phyloP scores from a whole-genome alignment of 2,797 vertebrate species.

The Eleutherodactylus coqui region DNA sequence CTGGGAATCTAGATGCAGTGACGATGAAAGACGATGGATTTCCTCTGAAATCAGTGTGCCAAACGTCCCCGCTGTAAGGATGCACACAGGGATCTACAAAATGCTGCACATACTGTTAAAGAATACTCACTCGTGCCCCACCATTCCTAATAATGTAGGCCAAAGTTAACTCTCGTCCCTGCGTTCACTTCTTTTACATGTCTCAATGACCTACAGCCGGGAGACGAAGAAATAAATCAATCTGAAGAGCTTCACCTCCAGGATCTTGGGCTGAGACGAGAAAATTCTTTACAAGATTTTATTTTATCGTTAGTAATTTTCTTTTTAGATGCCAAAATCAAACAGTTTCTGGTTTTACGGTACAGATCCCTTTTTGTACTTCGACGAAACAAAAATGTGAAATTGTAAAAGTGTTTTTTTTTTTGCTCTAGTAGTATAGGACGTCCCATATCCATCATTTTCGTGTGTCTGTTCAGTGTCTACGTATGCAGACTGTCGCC shows the following conservation, averaged over 20 bases:
- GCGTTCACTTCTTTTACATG: slow-evolving; percentile 67
- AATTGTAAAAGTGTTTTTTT: slow-evolving; percentile 17
- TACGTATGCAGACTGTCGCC: slow-evolving; percentile 1
- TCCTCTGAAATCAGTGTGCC: slow-evolving; percentile 70
- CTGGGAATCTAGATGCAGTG: slow-evolving; percentile 67
- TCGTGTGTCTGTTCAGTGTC: neutral
- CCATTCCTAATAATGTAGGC: slow-evolving; percentile 74
- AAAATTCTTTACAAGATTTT: slow-evolving; percentile 32
- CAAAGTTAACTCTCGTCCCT: slow-evolving; percentile 78
- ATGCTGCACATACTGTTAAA: slow-evolving; percentile 77
- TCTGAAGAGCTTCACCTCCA: slow-evolving; percentile 14
- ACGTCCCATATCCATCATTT: slow-evolving; percentile 11
- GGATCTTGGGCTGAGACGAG: slow-evolving; percentile 16
- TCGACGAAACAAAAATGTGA: slow-evolving; percentile 45
- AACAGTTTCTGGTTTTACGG: slow-evolving; percentile 41
- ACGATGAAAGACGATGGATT: slow-evolving; percentile 44
- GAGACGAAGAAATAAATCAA: slow-evolving; percentile 64
- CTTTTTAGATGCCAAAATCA: slow-evolving; percentile 59
- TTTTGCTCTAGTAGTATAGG: slow-evolving; percentile 24
- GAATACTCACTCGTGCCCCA: slow-evolving; percentile 68
- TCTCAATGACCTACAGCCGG: slow-evolving; percentile 67
- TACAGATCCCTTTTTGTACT: slow-evolving; percentile 49
- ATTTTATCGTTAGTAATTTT: slow-evolving; percentile 17
- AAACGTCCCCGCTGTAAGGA: slow-evolving; percentile 71
- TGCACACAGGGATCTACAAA: slow-evolving; percentile 77